Evolutionary conservation across 1,140 invertebrate species (phyloP).

Genomic region (Macrocentrus cingulum): DNA sequence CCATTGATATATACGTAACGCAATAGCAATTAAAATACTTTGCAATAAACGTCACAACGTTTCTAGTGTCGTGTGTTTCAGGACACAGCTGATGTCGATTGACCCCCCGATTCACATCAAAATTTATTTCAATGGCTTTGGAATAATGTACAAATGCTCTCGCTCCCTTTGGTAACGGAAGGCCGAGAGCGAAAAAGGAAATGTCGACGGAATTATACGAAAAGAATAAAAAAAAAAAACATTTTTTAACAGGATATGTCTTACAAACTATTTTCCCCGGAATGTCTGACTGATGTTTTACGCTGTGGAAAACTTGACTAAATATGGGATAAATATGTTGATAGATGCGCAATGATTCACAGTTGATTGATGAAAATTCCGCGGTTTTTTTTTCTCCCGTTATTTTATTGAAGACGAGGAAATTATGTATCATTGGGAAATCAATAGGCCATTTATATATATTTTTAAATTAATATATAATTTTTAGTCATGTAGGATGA

Average conservation of each 20-base stretch:
- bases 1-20: neutral
- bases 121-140: neutral
- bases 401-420: neutral
- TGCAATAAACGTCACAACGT: constrained; percentile 16
- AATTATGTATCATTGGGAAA: too few species aligned
- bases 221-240: constrained; percentile 1
- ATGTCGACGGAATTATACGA: constrained; percentile 9
- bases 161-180: constrained; percentile 5
- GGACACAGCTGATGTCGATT: neutral
- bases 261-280: neutral
- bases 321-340: constrained; percentile 31
- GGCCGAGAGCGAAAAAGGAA: constrained; percentile 18
- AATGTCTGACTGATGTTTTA: constrained; percentile 22
- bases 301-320: neutral
- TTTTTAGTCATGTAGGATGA: constrained; percentile 54
- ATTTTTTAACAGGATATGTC: neutral
- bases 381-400: neutral
- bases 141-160: constrained; percentile 10
- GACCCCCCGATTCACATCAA: constrained; percentile 1
- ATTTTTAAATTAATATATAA: constrained; percentile 60
- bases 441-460: constrained; percentile 23
- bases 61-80: neutral
- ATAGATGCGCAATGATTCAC: constrained; percentile 2
- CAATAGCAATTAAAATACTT: constrained; percentile 27
- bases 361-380: neutral